Conservation (phyloP, 35 echinoderm and acorn worm genomes). For the Apostichopus californicus region DNA sequence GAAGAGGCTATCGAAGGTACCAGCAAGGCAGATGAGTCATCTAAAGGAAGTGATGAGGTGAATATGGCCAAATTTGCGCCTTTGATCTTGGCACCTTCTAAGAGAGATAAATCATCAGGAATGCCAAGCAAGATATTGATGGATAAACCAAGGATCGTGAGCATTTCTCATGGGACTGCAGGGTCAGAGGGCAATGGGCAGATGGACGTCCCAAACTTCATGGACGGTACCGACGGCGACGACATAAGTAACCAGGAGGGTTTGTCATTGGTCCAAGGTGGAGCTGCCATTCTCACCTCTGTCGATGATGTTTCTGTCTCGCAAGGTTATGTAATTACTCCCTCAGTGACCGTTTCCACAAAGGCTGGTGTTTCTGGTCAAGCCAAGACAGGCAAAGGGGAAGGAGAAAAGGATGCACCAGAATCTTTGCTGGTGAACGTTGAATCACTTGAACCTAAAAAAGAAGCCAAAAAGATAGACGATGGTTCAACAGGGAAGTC, state of each 20-base stretch:
- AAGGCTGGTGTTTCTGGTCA: slow-evolving; percentile 15
- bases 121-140: not conserved
- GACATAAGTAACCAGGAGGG: slow-evolving; percentile 39
- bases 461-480: not conserved
- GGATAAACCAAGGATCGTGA: slow-evolving; percentile 54
- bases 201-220: slow-evolving; percentile 58
- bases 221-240: slow-evolving; percentile 55
- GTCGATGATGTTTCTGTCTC: slow-evolving; percentile 42
- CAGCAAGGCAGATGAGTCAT: not conserved
- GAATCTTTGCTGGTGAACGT: slow-evolving; percentile 9
- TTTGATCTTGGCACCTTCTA: slow-evolving; percentile 13
- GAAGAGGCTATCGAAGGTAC: not conserved
- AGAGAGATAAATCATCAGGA: not conserved
- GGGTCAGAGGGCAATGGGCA: slow-evolving; percentile 38
- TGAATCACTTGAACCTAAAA: slow-evolving; percentile 25
- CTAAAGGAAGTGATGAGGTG: slow-evolving; percentile 33
- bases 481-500: slow-evolving; percentile 40
- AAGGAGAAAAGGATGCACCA: not conserved
- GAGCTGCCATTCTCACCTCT: slow-evolving; percentile 46
- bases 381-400: not conserved
- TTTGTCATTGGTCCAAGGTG: slow-evolving; percentile 43
- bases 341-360: not conserved
- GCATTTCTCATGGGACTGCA: slow-evolving; percentile 48
- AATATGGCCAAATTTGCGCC: slow-evolving; percentile 57
- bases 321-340: slow-evolving; percentile 7